Conservation (phyloP, 2,888 invertebrate species). For the Gastracanthus pulcherrimus region DNA sequence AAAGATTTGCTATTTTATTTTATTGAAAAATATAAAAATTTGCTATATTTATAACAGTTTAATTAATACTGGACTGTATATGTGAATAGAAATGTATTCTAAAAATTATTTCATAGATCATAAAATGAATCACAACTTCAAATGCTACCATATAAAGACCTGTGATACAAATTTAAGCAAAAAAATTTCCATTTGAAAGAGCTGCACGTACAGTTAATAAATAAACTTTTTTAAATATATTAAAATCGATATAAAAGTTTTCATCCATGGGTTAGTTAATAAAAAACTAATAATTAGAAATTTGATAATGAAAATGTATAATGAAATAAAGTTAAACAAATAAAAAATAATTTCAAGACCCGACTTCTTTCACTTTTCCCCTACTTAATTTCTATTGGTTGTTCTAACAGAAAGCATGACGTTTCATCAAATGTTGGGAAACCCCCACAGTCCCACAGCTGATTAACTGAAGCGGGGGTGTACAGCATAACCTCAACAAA, state of each 20-base stretch:
- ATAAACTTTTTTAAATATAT: background rate
- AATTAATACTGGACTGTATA: conserved; percentile 18
- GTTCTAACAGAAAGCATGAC: background rate
- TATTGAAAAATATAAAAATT: conserved; percentile 41
- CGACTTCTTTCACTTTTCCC: background rate
- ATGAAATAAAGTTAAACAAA: background rate
- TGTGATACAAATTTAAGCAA: conserved; percentile 11
- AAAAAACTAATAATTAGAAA: background rate
- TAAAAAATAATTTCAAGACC: background rate
- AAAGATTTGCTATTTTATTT: conserved; percentile 43
- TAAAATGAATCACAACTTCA: conserved; percentile 13
- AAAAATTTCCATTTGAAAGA: background rate
- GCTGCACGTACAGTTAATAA: background rate
- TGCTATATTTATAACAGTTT: conserved; percentile 36
- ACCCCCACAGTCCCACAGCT: no score
- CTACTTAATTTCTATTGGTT: conserved; percentile 2
- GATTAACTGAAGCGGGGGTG: background rate
- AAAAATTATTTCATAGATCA: conserved; percentile 16
- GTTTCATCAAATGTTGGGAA: background rate
- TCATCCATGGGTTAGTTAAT: background rate
- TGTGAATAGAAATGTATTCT: conserved; percentile 1
- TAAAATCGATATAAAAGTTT: background rate
- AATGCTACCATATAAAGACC: conserved; percentile 10
- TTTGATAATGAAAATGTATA: background rate
- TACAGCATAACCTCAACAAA: conserved; percentile 27